Evolutionary conservation across 2,888 invertebrate species (phyloP).

Genomic region (Scaptodrosophila latifasciaeformis): DNA sequence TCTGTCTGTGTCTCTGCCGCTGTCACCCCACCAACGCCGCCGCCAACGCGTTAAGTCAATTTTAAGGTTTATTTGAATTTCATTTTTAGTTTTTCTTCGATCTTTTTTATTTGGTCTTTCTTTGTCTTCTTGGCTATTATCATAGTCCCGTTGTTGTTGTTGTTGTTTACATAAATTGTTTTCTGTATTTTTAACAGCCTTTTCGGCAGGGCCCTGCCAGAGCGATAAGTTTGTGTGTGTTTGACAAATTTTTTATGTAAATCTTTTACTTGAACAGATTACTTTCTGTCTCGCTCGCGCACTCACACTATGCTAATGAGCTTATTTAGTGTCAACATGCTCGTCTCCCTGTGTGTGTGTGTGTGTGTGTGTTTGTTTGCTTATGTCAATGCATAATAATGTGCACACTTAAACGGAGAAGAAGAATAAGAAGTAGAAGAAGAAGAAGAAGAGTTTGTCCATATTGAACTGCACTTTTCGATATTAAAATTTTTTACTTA

Average conservation of each 20-base stretch:
- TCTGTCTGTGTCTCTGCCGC: constrained; percentile 11
- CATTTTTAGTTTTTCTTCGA: constrained; percentile 49
- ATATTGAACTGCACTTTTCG: too few relatives aligned
- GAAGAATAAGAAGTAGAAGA: too few relatives aligned
- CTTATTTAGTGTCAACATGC: background rate
- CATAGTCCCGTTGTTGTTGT: constrained; percentile 12
- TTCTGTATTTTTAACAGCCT: constrained; percentile 31
- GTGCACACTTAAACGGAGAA: too few relatives aligned
- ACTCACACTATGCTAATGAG: constrained; percentile 3
- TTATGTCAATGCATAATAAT: background rate
- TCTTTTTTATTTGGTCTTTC: background rate
- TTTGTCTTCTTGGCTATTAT: background rate
- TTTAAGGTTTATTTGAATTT: constrained; percentile 67
- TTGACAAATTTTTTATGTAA: constrained; percentile 1
- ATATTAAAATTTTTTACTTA: too few relatives aligned
- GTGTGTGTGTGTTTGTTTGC: background rate
- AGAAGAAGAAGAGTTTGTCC: too few relatives aligned
- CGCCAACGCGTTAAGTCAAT: constrained; percentile 47
- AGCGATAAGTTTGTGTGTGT: background rate
- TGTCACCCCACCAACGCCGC: constrained; percentile 34
- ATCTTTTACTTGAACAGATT: background rate
- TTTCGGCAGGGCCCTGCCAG: too few relatives aligned
- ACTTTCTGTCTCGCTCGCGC: background rate
- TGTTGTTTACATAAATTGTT: constrained; percentile 35
- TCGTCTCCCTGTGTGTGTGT: too few relatives aligned